Evolutionary conservation across 2,797 vertebrate genomes (phyloP).

Genomic region (Steatocranus sp.): DNA sequence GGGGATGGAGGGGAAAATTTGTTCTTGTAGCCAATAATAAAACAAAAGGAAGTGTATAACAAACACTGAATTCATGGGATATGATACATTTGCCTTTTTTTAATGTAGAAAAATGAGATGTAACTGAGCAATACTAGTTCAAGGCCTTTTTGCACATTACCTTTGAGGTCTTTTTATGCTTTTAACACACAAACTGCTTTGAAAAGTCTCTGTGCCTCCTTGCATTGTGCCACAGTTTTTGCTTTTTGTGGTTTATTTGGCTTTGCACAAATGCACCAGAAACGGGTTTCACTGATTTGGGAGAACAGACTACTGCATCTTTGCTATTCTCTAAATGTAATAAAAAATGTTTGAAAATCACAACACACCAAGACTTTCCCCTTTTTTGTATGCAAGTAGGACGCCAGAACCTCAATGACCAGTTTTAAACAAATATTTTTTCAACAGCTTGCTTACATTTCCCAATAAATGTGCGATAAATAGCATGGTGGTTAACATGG

Average conservation of each 20-base stretch:
- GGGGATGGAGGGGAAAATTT: not conserved
- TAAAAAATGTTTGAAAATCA: not conserved
- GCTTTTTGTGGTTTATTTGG: not conserved
- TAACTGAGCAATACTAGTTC: not conserved
- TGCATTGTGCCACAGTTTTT: not conserved
- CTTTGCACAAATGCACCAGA: not conserved
- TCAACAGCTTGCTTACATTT: not conserved
- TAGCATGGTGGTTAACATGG: too few relatives aligned
- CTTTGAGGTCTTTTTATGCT: not conserved
- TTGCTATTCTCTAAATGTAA: not conserved
- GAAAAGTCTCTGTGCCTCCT: not conserved
- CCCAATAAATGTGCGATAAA: too few relatives aligned
- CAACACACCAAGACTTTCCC: not conserved
- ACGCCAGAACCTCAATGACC: not conserved
- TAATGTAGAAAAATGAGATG: not conserved
- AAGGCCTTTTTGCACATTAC: not conserved
- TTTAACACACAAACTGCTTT: not conserved
- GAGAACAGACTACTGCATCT: not conserved
- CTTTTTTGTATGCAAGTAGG: not conserved
- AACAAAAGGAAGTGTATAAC: not conserved
- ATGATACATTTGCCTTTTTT: not conserved
- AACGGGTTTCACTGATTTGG: not conserved
- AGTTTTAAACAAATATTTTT: not conserved
- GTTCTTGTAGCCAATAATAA: not conserved
- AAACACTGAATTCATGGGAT: not conserved